These are phyloP conservation scores for Phalacrocorax pelagicus DNA, from an alignment of 2,113 vertebrate genomes.

Conservation along the genomic window DNA sequence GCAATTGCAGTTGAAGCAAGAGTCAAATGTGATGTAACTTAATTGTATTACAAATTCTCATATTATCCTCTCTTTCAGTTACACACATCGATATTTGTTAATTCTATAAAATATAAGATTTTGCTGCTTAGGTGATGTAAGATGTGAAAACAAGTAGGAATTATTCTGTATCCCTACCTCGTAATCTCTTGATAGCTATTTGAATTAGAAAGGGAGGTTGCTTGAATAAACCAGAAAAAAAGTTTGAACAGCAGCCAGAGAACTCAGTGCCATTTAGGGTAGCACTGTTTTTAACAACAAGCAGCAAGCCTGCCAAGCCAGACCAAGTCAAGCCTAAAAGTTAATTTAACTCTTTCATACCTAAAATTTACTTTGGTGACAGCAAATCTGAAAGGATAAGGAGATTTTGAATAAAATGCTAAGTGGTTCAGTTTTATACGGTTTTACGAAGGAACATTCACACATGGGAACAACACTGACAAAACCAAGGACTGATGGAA, in stretches of 20 bases:
- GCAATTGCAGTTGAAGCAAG: neutral
- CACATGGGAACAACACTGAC: neutral
- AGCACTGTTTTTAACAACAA: neutral
- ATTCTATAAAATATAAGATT: neutral
- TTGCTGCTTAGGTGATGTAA: neutral
- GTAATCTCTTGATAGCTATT: neutral
- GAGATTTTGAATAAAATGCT: neutral
- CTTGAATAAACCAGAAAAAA: neutral
- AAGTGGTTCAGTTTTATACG: neutral
- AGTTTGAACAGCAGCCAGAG: conserved; percentile 7
- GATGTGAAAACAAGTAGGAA: neutral
- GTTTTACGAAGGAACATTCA: neutral
- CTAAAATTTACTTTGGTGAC: neutral
- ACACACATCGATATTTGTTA: neutral
- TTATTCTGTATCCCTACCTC: neutral
- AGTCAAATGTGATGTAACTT: neutral
- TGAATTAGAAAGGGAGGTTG: neutral
- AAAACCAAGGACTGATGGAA: neutral
- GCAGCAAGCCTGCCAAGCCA: neutral
- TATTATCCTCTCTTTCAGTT: neutral
- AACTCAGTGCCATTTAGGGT: conserved; percentile 57
- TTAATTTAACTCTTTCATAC: conserved; percentile 38
- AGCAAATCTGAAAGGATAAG: neutral
- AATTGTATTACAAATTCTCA: neutral
- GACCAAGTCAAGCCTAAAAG: neutral